Base-by-base conservation (phyloP, 1,140 invertebrate species). In the Listronotus oregonensis region DNA sequence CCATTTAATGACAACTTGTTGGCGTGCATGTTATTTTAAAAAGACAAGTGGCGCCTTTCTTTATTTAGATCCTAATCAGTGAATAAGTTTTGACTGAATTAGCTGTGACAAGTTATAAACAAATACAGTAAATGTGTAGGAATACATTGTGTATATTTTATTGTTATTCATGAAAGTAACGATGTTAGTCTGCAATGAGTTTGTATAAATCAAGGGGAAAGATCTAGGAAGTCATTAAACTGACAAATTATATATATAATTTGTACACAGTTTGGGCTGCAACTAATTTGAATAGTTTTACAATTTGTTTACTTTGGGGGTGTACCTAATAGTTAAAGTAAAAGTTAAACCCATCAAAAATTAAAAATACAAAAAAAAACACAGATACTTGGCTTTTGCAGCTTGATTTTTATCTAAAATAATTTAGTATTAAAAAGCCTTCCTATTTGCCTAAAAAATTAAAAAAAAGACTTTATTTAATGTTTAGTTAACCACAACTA, bases 81-180 rank as follows among this genome's bases (percentile, higher is more conserved):
- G 46, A 49, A 49, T 49, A 49, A 11, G 46, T 21, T 49, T 49
- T 49, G 10, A 49, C 46, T 49, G 46, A 49, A 49, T 49, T 49
- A 49, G 18, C 46, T 21, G 18, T 27, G 46, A 49, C 46, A 49
- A 18, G 18, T 18, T 49, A 49, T 49, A 49, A 49, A 21, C 46
- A 49, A 49, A 49, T 49, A 49, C 46, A 49, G 46, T 21, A 21
- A 49, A 49, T 18, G 46, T 49, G 46, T 49, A 49, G 46, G 46
- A 49, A 49, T 49, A 49, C 46, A 49, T 49, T 49, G 46, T 49
- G 46, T 49, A 10, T 27, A 21, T 49, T 49, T 49, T 49, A 49
- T 49, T 49, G 46, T 49, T 21, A 49, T 49, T 49, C 6, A 15
- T 18, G 46, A 49, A 49, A 27, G 46, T 49, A 21, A 49, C 46